Evolutionary conservation across 2,113 vertebrate species (phyloP), one percentile per base, ranked within the genome.

Genomic region (Spermophilus dauricus): DNA sequence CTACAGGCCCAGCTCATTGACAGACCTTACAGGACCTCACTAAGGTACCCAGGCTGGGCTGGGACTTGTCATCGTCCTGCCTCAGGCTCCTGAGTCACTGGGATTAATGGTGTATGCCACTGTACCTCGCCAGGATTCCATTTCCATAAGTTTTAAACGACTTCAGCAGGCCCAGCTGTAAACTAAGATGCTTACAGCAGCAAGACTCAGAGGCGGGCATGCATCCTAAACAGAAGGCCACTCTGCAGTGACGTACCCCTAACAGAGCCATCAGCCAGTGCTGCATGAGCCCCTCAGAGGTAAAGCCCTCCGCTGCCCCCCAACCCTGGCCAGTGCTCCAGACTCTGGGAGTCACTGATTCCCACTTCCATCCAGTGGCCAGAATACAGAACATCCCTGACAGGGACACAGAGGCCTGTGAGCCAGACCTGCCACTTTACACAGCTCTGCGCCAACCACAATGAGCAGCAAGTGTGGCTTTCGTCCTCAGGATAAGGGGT

Each of bases 161-260:
- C 16, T 9, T 34, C 32, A 1, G 3, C 0, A 63, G 76, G 45
- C 4, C 3, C 37, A 86, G 2, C 45, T 92, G 32, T 69, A 30
- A 51, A 0, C 37, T 13, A 65, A 10, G 28, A 14, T 4, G 24
- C 20, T 22, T 8, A 0, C 2, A 8, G 18, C 3, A 37, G 37
- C 22, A 8, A 26, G 75, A 72, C 8, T 2, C 0, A 1, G 51
- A 80, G 13, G 12, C 16, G 2, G 34, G 0, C 0, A 12, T 1
- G 11, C 12, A 10, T 1, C 24, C 53, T 18, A 22, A 34, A 22
- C 2, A 0, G 2, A 42, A 73, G 63, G 42, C 24, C 22, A 8
- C 0, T 32, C 48, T 24, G 65, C 32, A 11, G 20, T 4, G 61
- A 1, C 8, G 76, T 34, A 9, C 28, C 76, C 5, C 20, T 87